Base-by-base conservation (phyloP, 1,140 invertebrate species). In the Drosophila rhopaloa region DNA sequence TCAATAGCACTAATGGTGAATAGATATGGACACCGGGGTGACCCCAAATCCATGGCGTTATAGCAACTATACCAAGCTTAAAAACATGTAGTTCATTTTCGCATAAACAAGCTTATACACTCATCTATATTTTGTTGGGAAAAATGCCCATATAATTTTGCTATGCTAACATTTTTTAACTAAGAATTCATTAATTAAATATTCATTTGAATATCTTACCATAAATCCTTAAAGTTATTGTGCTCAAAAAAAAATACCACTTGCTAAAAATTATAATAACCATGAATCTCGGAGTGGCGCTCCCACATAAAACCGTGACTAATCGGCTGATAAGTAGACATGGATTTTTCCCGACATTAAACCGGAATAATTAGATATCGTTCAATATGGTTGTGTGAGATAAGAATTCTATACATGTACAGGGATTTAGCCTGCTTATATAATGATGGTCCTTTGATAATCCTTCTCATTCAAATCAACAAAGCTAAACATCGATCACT, bases 241-340 rank as follows among this genome's bases (percentile, higher is more conserved):
- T 24, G 24, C 24, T 24, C 1, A 24, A 24, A 24, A 24, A 24
- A 3, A 4, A 24, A 24, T 2, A 1, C 6, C 29, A 32, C 0
- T 24, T 13, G 13, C n/a, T 0, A n/a, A 27, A n/a, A 48, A 27
- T 32, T 7, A n/a, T 4, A 27, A 29, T n/a, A 29, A 5, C 5
- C 47, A 29, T 48, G n/a, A 35, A 7, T 11, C 8, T 16, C 41
- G 4, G 8, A 16, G 14, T 44, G 41, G 14, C 41, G 14, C 41
- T 44, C 4, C 41, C 14, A 16, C 9, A 14, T 6, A 43, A 57
- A 43, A 43, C 24, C 40, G 27, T 57, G 55, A 57, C 55, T 57
- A 57, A 57, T 57, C 55, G 55, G 1, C 10, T 41, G 53, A 55
- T 55, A 55, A 40, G 19, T 47, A 7, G 24, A 8, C 19, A 14